Evolutionary conservation across 2,888 invertebrate genomes (phyloP).

Genomic region (Flexamia atlantica): DNA sequence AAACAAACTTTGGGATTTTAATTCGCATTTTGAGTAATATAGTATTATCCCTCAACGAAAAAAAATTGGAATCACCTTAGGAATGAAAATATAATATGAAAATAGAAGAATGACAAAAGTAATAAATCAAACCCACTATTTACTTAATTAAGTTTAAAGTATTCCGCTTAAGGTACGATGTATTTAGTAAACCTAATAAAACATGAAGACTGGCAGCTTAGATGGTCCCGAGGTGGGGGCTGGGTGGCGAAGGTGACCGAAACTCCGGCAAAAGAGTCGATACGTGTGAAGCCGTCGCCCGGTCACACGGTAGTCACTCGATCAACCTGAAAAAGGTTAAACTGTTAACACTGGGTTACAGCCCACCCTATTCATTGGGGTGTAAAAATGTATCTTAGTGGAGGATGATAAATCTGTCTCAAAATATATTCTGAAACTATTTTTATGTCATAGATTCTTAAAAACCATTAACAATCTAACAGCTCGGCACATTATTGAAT

Average conservation of each 20-base stretch:
- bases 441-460: too few species aligned
- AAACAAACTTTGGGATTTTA: too few species aligned
- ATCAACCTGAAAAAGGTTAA: conserved; percentile 79
- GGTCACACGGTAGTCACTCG: conserved; percentile 93
- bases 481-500: too few species aligned
- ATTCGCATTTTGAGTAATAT: too few species aligned
- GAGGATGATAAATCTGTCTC: too few species aligned
- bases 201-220: conserved; percentile 6
- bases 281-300: neutral
- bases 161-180: neutral
- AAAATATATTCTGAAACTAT: too few species aligned
- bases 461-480: too few species aligned
- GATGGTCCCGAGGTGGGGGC: conserved; percentile 22
- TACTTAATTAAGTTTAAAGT: neutral
- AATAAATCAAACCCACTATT: neutral
- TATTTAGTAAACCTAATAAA: neutral
- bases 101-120: neutral
- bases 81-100: neutral
- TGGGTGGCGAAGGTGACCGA: neutral
- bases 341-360: too few species aligned
- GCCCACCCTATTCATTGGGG: too few species aligned
- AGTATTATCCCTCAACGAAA: too few species aligned
- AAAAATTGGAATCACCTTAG: too few species aligned
- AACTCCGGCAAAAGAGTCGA: neutral
- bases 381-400: too few species aligned